Conservation (phyloP, 92 coral and sea anemone species). For the Umimayanthus kanabou region DNA sequence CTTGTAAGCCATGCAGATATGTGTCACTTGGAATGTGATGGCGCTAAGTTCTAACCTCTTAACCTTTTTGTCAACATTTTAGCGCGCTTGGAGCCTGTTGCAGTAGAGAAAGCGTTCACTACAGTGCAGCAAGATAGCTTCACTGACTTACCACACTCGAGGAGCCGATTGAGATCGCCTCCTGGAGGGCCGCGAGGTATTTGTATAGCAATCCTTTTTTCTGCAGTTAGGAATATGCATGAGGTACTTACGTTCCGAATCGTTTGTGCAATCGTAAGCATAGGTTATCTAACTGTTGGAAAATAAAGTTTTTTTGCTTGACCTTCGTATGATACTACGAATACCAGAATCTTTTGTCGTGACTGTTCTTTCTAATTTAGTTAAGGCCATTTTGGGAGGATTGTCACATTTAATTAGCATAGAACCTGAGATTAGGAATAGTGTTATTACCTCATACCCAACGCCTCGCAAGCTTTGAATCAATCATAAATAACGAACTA, state of each 20-base stretch:
- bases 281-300: too few species aligned
- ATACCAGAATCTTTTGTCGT: too few species aligned
- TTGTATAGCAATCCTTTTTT: too few species aligned
- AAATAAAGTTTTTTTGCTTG: too few species aligned
- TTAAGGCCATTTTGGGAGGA: too few species aligned
- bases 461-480: too few species aligned
- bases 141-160: conserved; percentile 4
- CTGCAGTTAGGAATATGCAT: background rate
- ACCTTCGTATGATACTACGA: too few species aligned
- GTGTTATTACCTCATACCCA: too few species aligned
- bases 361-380: too few species aligned
- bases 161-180: background rate
- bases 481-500: too few species aligned
- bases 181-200: conserved; percentile 10
- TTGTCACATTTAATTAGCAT: too few species aligned
- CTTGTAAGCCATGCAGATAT: background rate
- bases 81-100: conserved; percentile 14
- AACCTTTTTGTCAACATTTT: background rate
- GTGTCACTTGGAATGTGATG: background rate
- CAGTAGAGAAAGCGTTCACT: conserved; percentile 26
- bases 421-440: too few species aligned
- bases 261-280: background rate
- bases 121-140: conserved; percentile 18
- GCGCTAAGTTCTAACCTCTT: background rate
- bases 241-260: background rate